Percentiles rank a stretch among this genome's conserved stretches.
phyloP scores from a whole-genome alignment of 1,140 invertebrate genomes.

The Pantala flavescens region DNA sequence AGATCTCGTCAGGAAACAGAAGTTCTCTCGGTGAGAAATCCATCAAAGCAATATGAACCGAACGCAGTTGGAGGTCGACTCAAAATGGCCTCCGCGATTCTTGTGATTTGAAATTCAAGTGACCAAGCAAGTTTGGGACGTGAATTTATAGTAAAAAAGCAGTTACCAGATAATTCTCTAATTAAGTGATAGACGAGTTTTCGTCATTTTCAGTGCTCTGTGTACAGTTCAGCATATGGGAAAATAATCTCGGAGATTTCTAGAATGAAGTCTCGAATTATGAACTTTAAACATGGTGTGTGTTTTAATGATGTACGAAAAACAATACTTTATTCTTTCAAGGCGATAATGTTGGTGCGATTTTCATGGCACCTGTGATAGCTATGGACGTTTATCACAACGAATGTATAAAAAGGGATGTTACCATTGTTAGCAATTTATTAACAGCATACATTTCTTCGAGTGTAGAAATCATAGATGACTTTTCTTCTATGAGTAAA shows the following conservation, averaged over 20 bases:
- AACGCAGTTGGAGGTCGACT: background rate
- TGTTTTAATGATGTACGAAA: background rate
- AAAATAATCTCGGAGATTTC: background rate
- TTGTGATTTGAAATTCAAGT: background rate
- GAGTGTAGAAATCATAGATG: background rate
- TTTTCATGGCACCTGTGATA: background rate
- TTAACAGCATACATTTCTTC: background rate
- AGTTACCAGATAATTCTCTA: background rate
- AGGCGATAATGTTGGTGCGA: background rate
- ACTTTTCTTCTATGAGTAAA: background rate
- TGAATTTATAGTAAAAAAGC: background rate
- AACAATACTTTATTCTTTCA: background rate
- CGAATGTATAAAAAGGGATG: background rate
- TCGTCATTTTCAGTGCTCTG: background rate
- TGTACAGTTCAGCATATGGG: background rate
- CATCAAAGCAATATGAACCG: background rate
- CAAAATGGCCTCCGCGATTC: background rate
- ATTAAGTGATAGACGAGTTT: background rate
- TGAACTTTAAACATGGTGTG: background rate
- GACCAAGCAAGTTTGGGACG: background rate
- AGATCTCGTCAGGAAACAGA: background rate
- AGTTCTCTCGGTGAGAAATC: background rate
- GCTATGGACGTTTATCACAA: background rate
- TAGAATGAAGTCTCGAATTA: background rate
- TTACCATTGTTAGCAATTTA: background rate